Conservation (phyloP, 2,113 vertebrate genomes). For the Anser cygnoides region DNA sequence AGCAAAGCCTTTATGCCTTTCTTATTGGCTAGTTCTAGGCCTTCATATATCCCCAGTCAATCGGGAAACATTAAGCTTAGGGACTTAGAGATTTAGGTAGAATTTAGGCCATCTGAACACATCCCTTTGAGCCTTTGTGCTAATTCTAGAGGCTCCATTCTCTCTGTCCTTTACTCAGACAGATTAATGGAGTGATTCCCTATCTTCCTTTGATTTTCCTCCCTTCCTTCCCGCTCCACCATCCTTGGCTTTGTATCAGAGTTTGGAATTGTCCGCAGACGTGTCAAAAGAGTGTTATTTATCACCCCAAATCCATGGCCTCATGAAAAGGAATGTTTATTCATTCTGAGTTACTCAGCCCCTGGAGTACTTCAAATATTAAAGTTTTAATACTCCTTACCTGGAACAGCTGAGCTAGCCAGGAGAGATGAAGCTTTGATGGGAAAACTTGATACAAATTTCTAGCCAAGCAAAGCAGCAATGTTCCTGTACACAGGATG, state of each 20-base stretch:
- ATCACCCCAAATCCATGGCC: neutral
- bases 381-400: conserved; percentile 30
- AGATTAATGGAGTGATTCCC: neutral
- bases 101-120: conserved; percentile 26
- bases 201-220: neutral
- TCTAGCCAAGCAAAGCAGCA: neutral
- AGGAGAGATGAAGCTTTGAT: conserved; percentile 36
- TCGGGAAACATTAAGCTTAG: conserved; percentile 1
- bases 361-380: neutral
- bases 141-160: neutral
- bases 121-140: neutral
- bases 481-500: neutral
- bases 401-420: conserved; percentile 15
- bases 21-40: conserved; percentile 23
- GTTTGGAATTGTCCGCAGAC: neutral
- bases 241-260: neutral
- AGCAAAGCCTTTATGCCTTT: neutral
- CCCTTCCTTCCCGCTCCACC: neutral
- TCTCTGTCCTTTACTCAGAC: neutral
- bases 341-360: neutral
- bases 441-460: conserved; percentile 3
- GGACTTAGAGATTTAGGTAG: conserved; percentile 37
- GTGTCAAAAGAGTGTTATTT: neutral
- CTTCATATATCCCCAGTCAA: neutral
- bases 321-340: conserved; percentile 6